Evolutionary conservation across 2,888 invertebrate genomes (phyloP).

Genomic region (Brassicogethes aeneus): DNA sequence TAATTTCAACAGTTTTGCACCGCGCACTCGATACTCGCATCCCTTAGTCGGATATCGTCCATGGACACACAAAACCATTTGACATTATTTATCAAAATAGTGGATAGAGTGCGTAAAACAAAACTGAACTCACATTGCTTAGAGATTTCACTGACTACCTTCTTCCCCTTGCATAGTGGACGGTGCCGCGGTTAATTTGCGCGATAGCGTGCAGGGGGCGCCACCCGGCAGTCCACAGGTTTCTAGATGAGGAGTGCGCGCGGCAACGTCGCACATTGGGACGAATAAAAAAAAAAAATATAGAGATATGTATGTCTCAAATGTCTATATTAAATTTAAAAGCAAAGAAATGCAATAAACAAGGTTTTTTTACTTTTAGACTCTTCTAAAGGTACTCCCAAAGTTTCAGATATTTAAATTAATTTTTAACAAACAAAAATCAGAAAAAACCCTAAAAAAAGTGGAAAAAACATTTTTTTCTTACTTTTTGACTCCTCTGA

Average conservation of each 20-base stretch:
- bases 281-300: no score
- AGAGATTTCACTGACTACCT: constrained; percentile 41
- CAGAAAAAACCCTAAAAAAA: no score
- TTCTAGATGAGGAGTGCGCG: constrained; percentile 7
- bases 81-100: constrained; percentile 25
- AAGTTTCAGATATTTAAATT: no score
- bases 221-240: constrained; percentile 34
- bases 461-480: no score
- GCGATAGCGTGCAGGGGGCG: constrained; percentile 32
- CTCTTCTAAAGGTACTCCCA: no score
- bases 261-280: not conserved
- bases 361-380: no score
- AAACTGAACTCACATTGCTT: constrained; percentile 32
- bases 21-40: not conserved
- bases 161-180: constrained; percentile 38
- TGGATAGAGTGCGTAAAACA: constrained; percentile 20
- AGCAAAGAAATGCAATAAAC: not conserved
- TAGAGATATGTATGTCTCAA: not conserved
- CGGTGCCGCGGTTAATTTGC: constrained; percentile 26
- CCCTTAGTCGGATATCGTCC: no score
- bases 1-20: no score
- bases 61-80: constrained; percentile 23
- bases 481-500: no score
- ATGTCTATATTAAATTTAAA: not conserved
- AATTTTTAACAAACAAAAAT: no score